These are phyloP conservation scores for Caenorhabditis virilis DNA, from an alignment of 2,888 invertebrate genomes.

Conservation along the genomic window DNA sequence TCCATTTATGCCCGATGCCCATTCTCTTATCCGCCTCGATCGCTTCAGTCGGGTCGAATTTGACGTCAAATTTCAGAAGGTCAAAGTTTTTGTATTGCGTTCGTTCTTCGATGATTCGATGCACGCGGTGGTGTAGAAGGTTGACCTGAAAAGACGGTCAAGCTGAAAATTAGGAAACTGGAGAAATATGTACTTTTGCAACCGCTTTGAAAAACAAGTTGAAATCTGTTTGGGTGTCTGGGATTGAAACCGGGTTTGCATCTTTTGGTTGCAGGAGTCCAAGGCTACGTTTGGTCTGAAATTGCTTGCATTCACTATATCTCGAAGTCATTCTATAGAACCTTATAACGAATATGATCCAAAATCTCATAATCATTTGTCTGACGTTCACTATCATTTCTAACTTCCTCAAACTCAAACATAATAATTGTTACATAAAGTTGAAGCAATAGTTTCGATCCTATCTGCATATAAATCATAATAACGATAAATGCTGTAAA, in stretches of 20 bases:
- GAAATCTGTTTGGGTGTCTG: slow-evolving; percentile 35
- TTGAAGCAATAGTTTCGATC: slow-evolving; percentile 49
- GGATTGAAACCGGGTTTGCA: slow-evolving; percentile 21
- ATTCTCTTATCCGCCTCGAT: too few species aligned
- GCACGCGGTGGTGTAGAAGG: slow-evolving; percentile 29
- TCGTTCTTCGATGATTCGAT: slow-evolving; percentile 15
- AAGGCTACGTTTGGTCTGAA: slow-evolving; percentile 26
- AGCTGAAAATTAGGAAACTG: too few species aligned
- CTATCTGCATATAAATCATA: slow-evolving; percentile 47
- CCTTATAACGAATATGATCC: slow-evolving; percentile 52
- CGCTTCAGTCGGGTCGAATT: slow-evolving; percentile 21
- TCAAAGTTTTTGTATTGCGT: slow-evolving; percentile 10
- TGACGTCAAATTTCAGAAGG: background rate
- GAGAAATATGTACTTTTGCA: slow-evolving; percentile 17
- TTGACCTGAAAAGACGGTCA: slow-evolving; percentile 10
- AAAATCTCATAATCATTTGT: slow-evolving; percentile 59
- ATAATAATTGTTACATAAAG: slow-evolving; percentile 58
- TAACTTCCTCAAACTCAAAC: slow-evolving; percentile 53
- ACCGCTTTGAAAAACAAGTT: slow-evolving; percentile 21
- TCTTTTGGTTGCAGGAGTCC: slow-evolving; percentile 34
- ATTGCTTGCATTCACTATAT: too few species aligned
- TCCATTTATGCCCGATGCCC: too few species aligned
- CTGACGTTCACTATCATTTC: slow-evolving; percentile 49
- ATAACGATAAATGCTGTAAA: slow-evolving; percentile 41
- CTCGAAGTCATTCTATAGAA: too few species aligned